These are phyloP conservation scores for Lymantria monacha DNA, from an alignment of 2,888 invertebrate genomes.

Conservation along the genomic window DNA sequence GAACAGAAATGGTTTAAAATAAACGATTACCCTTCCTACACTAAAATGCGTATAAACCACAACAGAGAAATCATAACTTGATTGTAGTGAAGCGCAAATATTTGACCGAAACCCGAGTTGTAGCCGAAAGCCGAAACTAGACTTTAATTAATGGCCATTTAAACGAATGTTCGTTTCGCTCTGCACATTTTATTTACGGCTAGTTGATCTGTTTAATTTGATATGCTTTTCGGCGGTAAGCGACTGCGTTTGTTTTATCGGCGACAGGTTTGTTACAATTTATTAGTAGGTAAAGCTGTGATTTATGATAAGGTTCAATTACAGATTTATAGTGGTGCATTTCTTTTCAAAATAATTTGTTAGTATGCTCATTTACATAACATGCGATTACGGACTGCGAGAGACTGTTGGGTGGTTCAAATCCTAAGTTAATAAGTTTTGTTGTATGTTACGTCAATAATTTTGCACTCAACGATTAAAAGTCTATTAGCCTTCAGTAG, in stretches of 20 bases:
- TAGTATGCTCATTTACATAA: too few species aligned
- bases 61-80: slow-evolving; percentile 16
- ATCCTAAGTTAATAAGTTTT: too few species aligned
- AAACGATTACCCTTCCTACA: neutral
- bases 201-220: slow-evolving; percentile 23
- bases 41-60: slow-evolving; percentile 1
- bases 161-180: slow-evolving; percentile 18
- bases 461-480: too few species aligned
- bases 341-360: too few species aligned
- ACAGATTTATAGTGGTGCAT: too few species aligned
- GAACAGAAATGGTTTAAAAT: too few species aligned
- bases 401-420: too few species aligned
- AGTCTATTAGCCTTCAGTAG: too few species aligned
- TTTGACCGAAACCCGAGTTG: slow-evolving; percentile 6
- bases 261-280: neutral
- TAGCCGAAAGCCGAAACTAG: slow-evolving; percentile 15
- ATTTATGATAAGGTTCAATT: neutral
- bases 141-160: slow-evolving; percentile 29
- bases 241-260: neutral
- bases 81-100: slow-evolving; percentile 16
- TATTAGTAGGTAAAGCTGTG: slow-evolving; percentile 4
- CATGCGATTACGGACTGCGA: too few species aligned
- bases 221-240: slow-evolving; percentile 10
- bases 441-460: too few species aligned
- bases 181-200: slow-evolving; percentile 27